Evolutionary conservation across 2,797 vertebrate genomes (phyloP).

Genomic region (Eremophila alpestris): DNA sequence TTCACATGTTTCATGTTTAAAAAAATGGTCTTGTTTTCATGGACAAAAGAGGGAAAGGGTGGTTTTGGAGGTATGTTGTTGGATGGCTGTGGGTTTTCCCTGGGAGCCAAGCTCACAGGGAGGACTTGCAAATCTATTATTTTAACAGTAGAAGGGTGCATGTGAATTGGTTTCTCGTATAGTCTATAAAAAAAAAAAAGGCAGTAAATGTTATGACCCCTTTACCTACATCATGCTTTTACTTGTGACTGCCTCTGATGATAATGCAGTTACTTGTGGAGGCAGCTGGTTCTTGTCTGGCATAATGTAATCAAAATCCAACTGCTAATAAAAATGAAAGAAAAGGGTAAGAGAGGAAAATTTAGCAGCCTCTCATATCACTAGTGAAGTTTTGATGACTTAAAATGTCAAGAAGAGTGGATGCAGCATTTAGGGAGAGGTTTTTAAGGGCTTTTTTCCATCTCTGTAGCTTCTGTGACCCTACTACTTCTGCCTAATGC

Average conservation of each 20-base stretch:
- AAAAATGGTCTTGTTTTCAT: background rate
- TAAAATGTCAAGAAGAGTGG: background rate
- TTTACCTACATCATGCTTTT: background rate
- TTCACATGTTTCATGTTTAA: background rate
- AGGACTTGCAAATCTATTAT: background rate
- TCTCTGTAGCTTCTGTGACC: background rate
- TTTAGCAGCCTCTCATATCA: background rate
- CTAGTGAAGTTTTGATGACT: slow-evolving; percentile 7
- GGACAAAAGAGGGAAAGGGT: background rate
- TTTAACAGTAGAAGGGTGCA: background rate
- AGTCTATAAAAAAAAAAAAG: background rate
- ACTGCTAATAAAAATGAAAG: background rate
- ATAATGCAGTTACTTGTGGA: background rate
- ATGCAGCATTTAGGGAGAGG: background rate
- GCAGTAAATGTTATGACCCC: background rate
- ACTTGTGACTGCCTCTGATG: background rate
- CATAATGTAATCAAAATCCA: slow-evolving; percentile 9
- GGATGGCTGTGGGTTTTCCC: background rate
- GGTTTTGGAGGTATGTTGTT: background rate
- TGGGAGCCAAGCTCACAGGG: background rate
- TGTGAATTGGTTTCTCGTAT: background rate
- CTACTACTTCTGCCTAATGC: background rate
- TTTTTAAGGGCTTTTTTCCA: background rate
- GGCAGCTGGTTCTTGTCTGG: background rate
- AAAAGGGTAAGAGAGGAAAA: background rate